Evolutionary conservation across 1,140 invertebrate genomes (phyloP).

Genomic region (Oscheius sp.): DNA sequence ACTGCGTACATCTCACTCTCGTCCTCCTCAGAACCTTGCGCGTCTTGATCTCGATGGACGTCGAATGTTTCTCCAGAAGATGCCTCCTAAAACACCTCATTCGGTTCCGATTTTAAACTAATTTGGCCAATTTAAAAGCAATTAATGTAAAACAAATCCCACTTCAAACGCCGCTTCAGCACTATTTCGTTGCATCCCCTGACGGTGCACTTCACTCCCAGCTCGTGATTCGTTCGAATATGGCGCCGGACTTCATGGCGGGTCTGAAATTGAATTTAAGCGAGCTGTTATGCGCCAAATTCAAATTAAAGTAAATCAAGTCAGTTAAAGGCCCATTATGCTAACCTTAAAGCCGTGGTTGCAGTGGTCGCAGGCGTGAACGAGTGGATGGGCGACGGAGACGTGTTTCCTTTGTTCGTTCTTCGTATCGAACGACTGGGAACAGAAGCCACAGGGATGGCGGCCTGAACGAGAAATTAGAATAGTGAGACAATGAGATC

Average conservation of each 20-base stretch:
- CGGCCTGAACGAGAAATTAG: background rate
- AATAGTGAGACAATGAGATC: background rate
- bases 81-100: too few relatives aligned
- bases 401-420: background rate
- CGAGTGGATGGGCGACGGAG: background rate
- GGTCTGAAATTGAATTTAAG: background rate
- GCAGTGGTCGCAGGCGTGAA: background rate
- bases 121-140: too few relatives aligned
- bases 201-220: constrained; percentile 21
- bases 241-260: background rate
- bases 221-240: constrained; percentile 1
- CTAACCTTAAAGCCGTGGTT: background rate
- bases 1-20: too few relatives aligned
- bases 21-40: too few relatives aligned
- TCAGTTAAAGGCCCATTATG: background rate
- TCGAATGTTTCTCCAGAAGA: too few relatives aligned
- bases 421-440: background rate
- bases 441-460: background rate
- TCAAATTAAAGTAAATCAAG: background rate
- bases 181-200: constrained; percentile 9
- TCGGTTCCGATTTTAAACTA: too few relatives aligned
- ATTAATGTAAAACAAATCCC: constrained; percentile 13
- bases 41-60: too few relatives aligned
- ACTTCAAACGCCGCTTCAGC: constrained; percentile 19
- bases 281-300: background rate